Base-by-base conservation (phyloP, 2,797 vertebrate genomes). In the Sebastes steindachneri region DNA sequence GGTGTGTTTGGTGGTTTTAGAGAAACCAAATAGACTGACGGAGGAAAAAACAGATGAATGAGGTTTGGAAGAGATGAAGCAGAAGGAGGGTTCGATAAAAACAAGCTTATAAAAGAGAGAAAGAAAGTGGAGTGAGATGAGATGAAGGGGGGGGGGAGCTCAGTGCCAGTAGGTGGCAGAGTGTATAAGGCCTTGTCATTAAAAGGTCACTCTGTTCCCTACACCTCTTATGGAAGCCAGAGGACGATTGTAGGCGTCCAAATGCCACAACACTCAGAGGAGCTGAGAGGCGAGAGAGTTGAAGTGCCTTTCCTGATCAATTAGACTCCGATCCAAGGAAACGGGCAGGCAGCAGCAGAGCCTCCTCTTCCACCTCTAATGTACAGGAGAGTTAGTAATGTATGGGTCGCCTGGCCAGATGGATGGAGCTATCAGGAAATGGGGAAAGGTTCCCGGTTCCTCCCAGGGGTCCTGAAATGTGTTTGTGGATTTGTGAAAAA, bases 201-300 rank as follows among this genome's bases (percentile, higher is more conserved):
- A 75, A 88, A 91, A 89, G 88, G 90, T 89, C 86, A 87, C 33
- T 15, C 23, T 74, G 69, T 28, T 84, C 57, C 31, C 79, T 68
- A 14, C 84, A 41, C 77, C 73, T 85, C 63, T 9, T 78, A 79
- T 68, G 78, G 87, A 73, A 73, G 53, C 78, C 83, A 74, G 72
- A 62, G 77, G 82, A 85, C 25, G 59, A 11, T 72, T 59, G 78
- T 77, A 77, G 84, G 78, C 68, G 79, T 87, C 89, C 74, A 88
- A 90, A 89, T 89, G 85, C 80, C 86, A 86, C 76, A 63, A 66
- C 75, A 77, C 80, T 87, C 78, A 74, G 75, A 79, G 78, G 57
- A 71, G 82, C 62, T 31, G 55, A 77, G 63, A 62, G 82, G 63
- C 48, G 10, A 33, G 31, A 59, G 7, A 63, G 70, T 10, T 60